A percentile compares a stretch with the other conserved stretches of the same genome.
These are phyloP conservation scores for Squalus acanthias DNA, from an alignment of 2,797 vertebrate species.

Conservation along the genomic window DNA sequence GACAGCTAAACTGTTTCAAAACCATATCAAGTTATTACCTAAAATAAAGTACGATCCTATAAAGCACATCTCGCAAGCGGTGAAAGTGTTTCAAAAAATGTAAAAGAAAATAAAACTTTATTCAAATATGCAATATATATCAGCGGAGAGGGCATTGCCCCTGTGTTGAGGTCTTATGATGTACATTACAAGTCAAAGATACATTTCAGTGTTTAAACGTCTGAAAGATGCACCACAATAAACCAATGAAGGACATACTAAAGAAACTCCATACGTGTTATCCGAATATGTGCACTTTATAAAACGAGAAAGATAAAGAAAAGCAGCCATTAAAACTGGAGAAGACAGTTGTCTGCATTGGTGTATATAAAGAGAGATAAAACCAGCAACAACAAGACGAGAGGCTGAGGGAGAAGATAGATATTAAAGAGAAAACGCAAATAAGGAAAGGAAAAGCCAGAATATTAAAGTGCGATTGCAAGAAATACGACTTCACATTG, in stretches of 20 bases:
- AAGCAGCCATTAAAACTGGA: not conserved
- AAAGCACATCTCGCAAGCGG: not conserved
- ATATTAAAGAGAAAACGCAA: not conserved
- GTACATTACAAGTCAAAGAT: not conserved
- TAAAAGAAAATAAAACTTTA: conserved; percentile 18
- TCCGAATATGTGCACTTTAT: not conserved
- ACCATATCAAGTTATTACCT: not conserved
- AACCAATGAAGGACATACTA: not conserved
- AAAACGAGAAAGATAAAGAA: not conserved
- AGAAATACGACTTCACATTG: conserved; percentile 3
- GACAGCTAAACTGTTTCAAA: not conserved
- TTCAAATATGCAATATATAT: not conserved
- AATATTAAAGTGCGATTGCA: not conserved
- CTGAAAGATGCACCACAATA: not conserved
- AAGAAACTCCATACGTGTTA: not conserved
- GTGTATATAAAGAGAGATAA: not conserved
- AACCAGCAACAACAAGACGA: not conserved
- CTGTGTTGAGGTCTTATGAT: too few relatives aligned
- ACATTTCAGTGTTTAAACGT: not conserved
- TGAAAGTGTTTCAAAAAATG: not conserved
- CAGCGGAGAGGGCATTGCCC: not conserved
- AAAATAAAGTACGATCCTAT: not conserved
- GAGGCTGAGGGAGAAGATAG: not conserved
- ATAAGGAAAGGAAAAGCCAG: not conserved
- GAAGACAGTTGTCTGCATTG: not conserved